Percentiles rank a stretch among this genome's conserved stretches.
Conservation (phyloP, 92 coral and sea anemone species). For the Porites evermanni region DNA sequence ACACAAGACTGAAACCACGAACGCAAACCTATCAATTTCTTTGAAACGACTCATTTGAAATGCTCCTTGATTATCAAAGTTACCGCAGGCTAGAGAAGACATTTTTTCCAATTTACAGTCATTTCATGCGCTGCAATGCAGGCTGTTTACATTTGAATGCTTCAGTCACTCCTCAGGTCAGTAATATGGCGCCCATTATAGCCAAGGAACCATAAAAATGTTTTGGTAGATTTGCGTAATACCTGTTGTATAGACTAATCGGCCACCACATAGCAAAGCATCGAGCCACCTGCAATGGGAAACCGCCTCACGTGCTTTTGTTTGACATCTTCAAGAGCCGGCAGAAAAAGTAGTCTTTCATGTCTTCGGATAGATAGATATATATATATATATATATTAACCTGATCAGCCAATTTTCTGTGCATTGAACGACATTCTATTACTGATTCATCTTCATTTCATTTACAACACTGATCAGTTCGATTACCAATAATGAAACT, state of each 20-base stretch:
- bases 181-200: background rate
- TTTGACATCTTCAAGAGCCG: slow-evolving; percentile 11
- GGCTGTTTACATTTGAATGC: background rate
- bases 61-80: background rate
- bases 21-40: no score
- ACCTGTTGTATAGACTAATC: slow-evolving; percentile 30
- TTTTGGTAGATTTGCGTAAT: slow-evolving; percentile 14
- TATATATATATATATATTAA: background rate
- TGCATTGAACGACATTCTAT: background rate
- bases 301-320: slow-evolving; percentile 33
- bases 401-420: background rate
- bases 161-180: background rate
- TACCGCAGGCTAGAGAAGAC: background rate
- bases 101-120: background rate
- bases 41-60: background rate
- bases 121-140: background rate
- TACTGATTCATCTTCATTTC: background rate
- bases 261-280: slow-evolving; percentile 35
- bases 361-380: background rate
- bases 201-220: background rate
- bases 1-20: background rate
- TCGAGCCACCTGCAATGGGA: slow-evolving; percentile 23
- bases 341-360: background rate
- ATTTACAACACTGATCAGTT: no score
- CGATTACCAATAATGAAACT: background rate